Evolutionary conservation across 1,140 invertebrate species (phyloP).

Genomic region (Sitobion miscanthi): DNA sequence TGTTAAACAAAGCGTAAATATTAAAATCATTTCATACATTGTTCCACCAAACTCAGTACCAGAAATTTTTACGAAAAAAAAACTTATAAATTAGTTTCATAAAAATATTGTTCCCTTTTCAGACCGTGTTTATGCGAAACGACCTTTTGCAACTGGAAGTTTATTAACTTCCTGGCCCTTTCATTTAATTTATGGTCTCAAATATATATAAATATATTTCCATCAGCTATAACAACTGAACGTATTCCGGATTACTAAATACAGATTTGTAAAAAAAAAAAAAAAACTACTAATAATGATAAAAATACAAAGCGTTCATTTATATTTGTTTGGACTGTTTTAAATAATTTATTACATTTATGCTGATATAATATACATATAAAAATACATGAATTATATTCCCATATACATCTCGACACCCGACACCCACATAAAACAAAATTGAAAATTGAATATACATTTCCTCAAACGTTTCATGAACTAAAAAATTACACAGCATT

Average conservation of each 20-base stretch:
- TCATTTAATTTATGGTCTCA: slow-evolving; percentile 51
- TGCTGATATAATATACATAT: background rate
- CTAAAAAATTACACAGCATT: background rate
- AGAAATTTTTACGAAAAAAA: slow-evolving; percentile 20
- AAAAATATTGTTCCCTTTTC: slow-evolving; percentile 54
- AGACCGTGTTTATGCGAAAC: slow-evolving; percentile 53
- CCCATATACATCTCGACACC: background rate
- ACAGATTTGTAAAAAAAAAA: slow-evolving; percentile 46
- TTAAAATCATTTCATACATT: slow-evolving; percentile 44
- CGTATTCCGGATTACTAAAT: slow-evolving; percentile 53
- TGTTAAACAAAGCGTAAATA: slow-evolving; percentile 41
- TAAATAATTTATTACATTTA: slow-evolving; percentile 4
- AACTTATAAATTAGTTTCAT: slow-evolving; percentile 55
- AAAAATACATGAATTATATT: background rate
- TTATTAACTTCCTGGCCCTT: slow-evolving; percentile 55
- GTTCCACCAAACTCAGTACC: slow-evolving; percentile 17
- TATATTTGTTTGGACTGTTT: slow-evolving; percentile 10
- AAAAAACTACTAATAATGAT: slow-evolving; percentile 32
- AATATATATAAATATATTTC: slow-evolving; percentile 41
- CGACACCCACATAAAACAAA: background rate
- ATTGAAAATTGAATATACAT: background rate
- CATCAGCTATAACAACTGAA: slow-evolving; percentile 23
- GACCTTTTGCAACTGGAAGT: slow-evolving; percentile 51
- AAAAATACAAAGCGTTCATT: slow-evolving; percentile 48
- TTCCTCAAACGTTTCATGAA: background rate